Evolutionary conservation across 1,140 invertebrate species (phyloP).

Genomic region (Temnothorax curvispinosus): DNA sequence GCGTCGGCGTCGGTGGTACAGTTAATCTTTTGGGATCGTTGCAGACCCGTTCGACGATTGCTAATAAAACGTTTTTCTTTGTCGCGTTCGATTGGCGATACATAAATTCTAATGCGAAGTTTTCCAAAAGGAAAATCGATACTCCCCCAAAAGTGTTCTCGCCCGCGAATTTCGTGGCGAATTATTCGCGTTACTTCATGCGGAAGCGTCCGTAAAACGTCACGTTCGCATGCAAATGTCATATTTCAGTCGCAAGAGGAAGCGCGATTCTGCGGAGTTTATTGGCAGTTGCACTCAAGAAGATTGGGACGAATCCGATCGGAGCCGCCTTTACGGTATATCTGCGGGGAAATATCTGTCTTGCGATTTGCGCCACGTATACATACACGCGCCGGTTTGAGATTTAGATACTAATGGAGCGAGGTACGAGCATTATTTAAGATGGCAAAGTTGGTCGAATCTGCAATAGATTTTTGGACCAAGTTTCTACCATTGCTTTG

Average conservation of each 20-base stretch:
- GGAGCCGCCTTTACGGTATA: background rate
- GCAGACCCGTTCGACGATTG: background rate
- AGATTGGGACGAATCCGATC: constrained; percentile 42
- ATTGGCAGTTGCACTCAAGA: constrained; percentile 48
- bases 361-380: background rate
- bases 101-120: background rate
- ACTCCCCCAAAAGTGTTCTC: background rate
- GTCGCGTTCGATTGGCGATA: too few relatives aligned
- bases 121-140: background rate
- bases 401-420: constrained; percentile 21
- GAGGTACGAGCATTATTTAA: constrained; percentile 15
- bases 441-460: background rate
- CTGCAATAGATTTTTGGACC: background rate
- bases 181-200: background rate
- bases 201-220: constrained; percentile 6
- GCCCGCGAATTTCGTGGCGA: background rate
- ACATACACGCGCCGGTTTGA: background rate
- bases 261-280: constrained; percentile 15
- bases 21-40: background rate
- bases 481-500: background rate
- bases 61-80: background rate
- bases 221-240: constrained; percentile 40
- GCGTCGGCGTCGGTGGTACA: background rate
- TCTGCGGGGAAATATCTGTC: constrained; percentile 3
- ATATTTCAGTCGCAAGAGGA: constrained; percentile 13